Evolutionary conservation across 2,113 vertebrate genomes (phyloP).

Genomic region (Limnothrissa miodon): DNA sequence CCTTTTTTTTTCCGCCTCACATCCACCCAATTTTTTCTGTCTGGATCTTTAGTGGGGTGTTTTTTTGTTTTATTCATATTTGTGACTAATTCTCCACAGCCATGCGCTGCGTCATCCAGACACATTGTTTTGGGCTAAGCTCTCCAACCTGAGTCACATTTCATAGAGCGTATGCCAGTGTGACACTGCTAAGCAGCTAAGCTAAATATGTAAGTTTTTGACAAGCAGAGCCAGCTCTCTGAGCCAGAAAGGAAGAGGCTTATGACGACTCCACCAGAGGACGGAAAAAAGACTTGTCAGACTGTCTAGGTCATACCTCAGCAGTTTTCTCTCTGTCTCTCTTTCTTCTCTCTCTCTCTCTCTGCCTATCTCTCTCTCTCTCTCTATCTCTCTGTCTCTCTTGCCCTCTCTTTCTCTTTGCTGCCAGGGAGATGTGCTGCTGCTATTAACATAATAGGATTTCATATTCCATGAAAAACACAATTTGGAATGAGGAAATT

Average conservation of each 20-base stretch:
- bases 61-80: background rate
- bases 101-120: background rate
- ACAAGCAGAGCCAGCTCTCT: background rate
- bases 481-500: constrained; percentile 5
- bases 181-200: background rate
- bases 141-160: background rate
- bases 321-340: background rate
- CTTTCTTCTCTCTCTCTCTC: background rate
- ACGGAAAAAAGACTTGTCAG: background rate
- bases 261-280: background rate
- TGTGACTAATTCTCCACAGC: background rate
- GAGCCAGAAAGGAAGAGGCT: background rate
- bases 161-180: background rate
- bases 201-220: background rate
- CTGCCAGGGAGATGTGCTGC: constrained; percentile 2
- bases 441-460: constrained; percentile 60
- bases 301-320: background rate
- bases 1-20: background rate
- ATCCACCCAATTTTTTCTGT: background rate
- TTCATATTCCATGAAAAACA: constrained; percentile 56
- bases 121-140: background rate
- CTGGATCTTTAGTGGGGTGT: background rate
- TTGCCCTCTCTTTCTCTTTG: background rate
- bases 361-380: background rate
- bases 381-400: background rate